Percentiles rank a stretch among this genome's conserved stretches.
These are phyloP conservation scores for Sebastes vulpes DNA, from an alignment of 2,797 vertebrate species.

Conservation along the genomic window DNA sequence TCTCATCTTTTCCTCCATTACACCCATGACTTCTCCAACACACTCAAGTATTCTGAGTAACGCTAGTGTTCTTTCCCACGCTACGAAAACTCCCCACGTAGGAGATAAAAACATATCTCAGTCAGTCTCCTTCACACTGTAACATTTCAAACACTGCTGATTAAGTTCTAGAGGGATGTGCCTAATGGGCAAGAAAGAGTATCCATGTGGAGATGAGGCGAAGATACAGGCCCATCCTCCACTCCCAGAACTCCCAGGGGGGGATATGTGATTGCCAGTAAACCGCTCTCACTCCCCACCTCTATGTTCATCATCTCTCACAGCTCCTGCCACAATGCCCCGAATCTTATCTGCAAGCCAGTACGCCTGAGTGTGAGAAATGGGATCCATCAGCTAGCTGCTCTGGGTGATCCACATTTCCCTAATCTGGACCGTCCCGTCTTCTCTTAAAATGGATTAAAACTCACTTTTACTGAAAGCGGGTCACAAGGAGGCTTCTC, in stretches of 20 bases:
- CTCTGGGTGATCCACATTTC: conserved; percentile 72
- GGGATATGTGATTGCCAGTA: conserved; percentile 70
- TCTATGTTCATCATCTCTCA: conserved; percentile 70
- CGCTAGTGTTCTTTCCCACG: not conserved
- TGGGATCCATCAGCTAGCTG: conserved; percentile 70
- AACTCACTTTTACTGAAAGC: conserved; percentile 63
- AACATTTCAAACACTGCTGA: conserved; percentile 47
- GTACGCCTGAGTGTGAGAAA: conserved; percentile 64
- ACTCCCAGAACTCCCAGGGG: conserved; percentile 47
- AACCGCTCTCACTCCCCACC: conserved; percentile 64
- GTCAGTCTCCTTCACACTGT: conserved; percentile 31
- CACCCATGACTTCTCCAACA: conserved; percentile 10
- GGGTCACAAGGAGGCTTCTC: conserved; percentile 61
- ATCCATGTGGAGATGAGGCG: conserved; percentile 45
- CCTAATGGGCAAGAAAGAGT: conserved; percentile 35
- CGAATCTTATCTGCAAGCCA: conserved; percentile 70
- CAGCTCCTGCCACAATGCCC: conserved; percentile 55
- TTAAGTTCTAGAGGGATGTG: conserved; percentile 48
- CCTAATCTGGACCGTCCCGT: conserved; percentile 71
- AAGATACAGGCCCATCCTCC: conserved; percentile 57
- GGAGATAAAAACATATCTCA: conserved; percentile 8
- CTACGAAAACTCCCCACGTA: conserved; percentile 7
- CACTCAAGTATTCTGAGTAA: not conserved
- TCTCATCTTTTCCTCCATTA: conserved; percentile 20
- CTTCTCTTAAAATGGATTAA: conserved; percentile 73